Evolutionary conservation across 2,113 vertebrate species (phyloP), one percentile per base, ranked within the genome.

Genomic region (Salvelinus namaycush): DNA sequence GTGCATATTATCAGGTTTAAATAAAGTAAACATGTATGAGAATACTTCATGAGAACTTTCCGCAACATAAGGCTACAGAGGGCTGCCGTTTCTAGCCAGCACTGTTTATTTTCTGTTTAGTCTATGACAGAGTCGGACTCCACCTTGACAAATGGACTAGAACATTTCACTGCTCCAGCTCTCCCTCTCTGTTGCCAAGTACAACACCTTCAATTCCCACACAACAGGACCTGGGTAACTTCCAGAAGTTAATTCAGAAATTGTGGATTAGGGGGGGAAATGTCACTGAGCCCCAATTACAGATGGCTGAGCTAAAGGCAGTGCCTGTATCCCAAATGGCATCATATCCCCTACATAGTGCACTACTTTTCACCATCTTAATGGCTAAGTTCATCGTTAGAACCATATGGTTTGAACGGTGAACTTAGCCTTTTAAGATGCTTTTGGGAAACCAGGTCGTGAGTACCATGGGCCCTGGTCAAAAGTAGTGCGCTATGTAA

Each of bases 171-270:
- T 57, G 54, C 18, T 57, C 62, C 73, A 7, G 74, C 74, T 81
- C 76, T 76, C 75, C 60, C 64, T 77, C 79, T 27, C 54, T 62
- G 62, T 67, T 76, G 64, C 72, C 62, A 67, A 74, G 65, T 67
- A 65, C 60, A 72, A 82, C 68, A 77, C 59, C 16, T 74, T 80
- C 27, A 14, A 67, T 76, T 75, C 48, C 68, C 71, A 79, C 76
- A 51, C 57, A 74, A 65, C 9, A 2, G 68, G 66, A 24, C 49
- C 72, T 67, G 27, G 3, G 14, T 77, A 81, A 79, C 14, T 60
- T 31, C n/a, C 68, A 59, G 39, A 11, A 31, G 74, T 31, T 57
- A 64, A 81, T 73, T 85, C 57, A 67, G 76, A 66, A 80, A 83
- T 49, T 5, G 70, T 44, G 76, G 48, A 79, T 79, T 48, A 73